These are phyloP conservation scores for Byasa hedistus DNA, from an alignment of 2,888 invertebrate species.

Conservation along the genomic window DNA sequence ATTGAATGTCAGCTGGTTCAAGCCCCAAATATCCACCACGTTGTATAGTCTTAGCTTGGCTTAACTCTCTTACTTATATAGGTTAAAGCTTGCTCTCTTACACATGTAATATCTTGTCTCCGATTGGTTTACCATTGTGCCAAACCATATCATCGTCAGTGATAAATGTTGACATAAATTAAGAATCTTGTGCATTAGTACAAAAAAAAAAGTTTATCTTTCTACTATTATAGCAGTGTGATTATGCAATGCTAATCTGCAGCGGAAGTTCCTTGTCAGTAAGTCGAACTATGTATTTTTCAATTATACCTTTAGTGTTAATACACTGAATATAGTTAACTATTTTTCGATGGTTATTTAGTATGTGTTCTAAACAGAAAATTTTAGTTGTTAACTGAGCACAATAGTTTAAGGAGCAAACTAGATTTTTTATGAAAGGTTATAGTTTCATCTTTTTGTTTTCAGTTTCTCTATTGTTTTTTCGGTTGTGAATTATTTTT, in stretches of 20 bases:
- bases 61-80: slow-evolving; percentile 27
- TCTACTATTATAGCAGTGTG: slow-evolving; percentile 41
- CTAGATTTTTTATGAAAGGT: slow-evolving; percentile 60
- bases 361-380: slow-evolving; percentile 60
- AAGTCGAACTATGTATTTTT: slow-evolving; percentile 44
- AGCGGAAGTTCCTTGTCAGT: slow-evolving; percentile 67
- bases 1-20: no score
- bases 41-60: slow-evolving; percentile 14
- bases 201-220: slow-evolving; percentile 34
- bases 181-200: slow-evolving; percentile 36
- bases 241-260: slow-evolving; percentile 46
- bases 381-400: slow-evolving; percentile 68
- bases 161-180: slow-evolving; percentile 57
- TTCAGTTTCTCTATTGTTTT: slow-evolving; percentile 28
- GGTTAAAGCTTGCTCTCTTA: slow-evolving; percentile 27
- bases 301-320: slow-evolving; percentile 55
- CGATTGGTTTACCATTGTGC: slow-evolving; percentile 43
- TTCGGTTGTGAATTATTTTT: slow-evolving; percentile 53
- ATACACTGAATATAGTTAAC: slow-evolving; percentile 65
- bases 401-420: slow-evolving; percentile 66
- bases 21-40: not conserved
- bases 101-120: slow-evolving; percentile 15
- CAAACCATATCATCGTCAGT: slow-evolving; percentile 74
- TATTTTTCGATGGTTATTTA: slow-evolving; percentile 76
- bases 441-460: slow-evolving; percentile 42